Base-by-base conservation (phyloP, 2,113 vertebrate genomes). In the Sialia sialis region DNA sequence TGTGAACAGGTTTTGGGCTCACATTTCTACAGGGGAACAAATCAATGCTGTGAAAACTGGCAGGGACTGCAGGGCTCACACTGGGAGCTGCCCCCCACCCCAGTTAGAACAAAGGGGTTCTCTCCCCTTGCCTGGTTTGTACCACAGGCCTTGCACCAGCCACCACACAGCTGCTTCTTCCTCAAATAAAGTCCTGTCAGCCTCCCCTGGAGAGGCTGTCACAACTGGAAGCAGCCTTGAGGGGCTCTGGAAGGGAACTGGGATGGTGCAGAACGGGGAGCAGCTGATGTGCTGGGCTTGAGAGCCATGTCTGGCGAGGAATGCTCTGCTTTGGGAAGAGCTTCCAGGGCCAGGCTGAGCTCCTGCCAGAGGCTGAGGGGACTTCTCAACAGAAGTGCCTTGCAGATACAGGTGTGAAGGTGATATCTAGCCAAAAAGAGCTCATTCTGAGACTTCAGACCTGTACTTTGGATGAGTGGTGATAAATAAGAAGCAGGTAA, bases 301-400 rank as follows among this genome's bases (percentile, higher is more conserved):
- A 60, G 18, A 41, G 6, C 20, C 68, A 9, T 0, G 0, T 7
- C 29, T 52, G 51, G 49, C 6, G 18, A 39, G 49, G 52, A 36
- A 68, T 2, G 6, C 7, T 68, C n/a, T 85, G 72, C 44, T 29
- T 64, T 36, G 21, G 21, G 41, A 80, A 86, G 39, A 51, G 39
- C 38, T 76, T 23, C 49, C 48, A 79, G 75, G 36, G 7, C 11
- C 1, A 1, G 38, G 30, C 54, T 49, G 46, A 44, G 32, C 34
- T 11, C 14, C 34, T 66, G 49, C 49, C 67, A 69, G 59, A 1
- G 48, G 15, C 51, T 46, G 48, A 34, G 30, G 13, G 10, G 8
- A 46, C 34, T 6, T 58, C 20, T 32, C 27, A 7, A 2, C 6
- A 20, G 5, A 51, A 67, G 16, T 9, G 12, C n/a, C 15, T 51